Evolutionary conservation across 37 sponge, comb jelly and placozoan species (phyloP).

Genomic region (Crambe crambe): DNA sequence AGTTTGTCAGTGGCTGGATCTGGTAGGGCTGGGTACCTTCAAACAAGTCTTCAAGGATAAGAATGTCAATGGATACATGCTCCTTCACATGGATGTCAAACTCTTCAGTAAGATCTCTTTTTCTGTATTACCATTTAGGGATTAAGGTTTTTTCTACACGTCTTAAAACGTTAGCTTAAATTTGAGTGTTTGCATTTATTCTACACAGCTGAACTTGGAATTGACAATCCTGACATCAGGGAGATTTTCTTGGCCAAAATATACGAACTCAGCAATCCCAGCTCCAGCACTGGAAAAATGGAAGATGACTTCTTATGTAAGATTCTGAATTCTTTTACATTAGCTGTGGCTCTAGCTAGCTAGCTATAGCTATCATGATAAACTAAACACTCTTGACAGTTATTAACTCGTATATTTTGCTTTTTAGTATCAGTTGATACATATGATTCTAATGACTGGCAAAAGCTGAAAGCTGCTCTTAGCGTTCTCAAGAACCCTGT

Average conservation of each 20-base stretch:
- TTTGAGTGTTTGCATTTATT: too few species aligned
- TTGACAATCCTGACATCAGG: conserved; percentile 46
- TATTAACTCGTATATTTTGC: background rate
- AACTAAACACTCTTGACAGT: background rate
- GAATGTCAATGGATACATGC: conserved; percentile 12
- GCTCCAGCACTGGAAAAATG: conserved; percentile 2
- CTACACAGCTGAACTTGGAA: conserved; percentile 72
- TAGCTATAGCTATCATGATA: background rate
- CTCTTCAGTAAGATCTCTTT: conserved; percentile 26
- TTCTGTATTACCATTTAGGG: too few species aligned
- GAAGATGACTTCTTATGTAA: conserved; percentile 49
- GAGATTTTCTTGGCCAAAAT: conserved; percentile 58
- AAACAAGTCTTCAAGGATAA: conserved; percentile 36
- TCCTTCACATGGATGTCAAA: conserved; percentile 40
- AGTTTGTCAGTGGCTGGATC: conserved; percentile 70
- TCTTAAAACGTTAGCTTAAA: too few species aligned
- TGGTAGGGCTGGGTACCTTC: conserved; percentile 42
- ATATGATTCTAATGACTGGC: conserved; percentile 49
- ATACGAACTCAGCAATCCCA: conserved; percentile 64
- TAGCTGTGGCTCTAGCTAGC: background rate
- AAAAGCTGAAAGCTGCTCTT: conserved; percentile 62
- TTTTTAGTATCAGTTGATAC: conserved; percentile 23
- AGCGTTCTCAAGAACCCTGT: conserved; percentile 31
- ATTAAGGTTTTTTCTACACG: too few species aligned
- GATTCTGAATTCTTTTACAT: background rate